Conservation (phyloP, 2,797 vertebrate genomes). For the Mus minutoides region DNA sequence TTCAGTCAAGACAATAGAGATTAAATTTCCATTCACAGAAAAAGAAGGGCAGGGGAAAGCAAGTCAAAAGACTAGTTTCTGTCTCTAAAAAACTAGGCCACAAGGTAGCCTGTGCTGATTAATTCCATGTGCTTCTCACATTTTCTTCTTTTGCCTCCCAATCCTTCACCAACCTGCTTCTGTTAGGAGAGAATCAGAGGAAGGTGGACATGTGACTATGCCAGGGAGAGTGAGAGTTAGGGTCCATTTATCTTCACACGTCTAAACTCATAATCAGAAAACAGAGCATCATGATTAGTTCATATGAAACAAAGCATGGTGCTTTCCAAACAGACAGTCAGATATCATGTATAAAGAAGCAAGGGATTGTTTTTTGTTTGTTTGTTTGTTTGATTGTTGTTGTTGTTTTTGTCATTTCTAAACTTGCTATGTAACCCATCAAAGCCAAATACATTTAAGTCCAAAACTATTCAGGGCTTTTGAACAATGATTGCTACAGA, state of each 20-base stretch:
- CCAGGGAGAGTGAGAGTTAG: background rate
- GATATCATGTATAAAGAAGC: background rate
- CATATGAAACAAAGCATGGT: background rate
- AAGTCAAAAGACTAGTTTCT: background rate
- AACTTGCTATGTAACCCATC: background rate
- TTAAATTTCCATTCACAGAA: background rate
- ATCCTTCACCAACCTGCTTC: background rate
- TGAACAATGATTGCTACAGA: background rate
- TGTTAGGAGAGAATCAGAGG: background rate
- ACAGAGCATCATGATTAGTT: background rate
- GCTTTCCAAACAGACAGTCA: background rate
- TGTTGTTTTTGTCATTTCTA: background rate
- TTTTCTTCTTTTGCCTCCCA: too few relatives aligned
- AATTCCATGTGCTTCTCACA: background rate
- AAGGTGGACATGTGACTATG: background rate
- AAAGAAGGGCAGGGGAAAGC: background rate
- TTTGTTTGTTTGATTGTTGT: too few relatives aligned
- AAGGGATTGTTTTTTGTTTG: background rate
- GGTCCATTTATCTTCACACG: background rate
- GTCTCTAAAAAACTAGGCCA: background rate
- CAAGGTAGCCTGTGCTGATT: background rate
- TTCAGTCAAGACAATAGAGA: background rate
- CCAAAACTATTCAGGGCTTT: background rate
- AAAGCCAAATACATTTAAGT: constrained; percentile 18
- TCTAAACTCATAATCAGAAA: background rate